Conservation (phyloP, 2,113 vertebrate species). For the Charina bottae region DNA sequence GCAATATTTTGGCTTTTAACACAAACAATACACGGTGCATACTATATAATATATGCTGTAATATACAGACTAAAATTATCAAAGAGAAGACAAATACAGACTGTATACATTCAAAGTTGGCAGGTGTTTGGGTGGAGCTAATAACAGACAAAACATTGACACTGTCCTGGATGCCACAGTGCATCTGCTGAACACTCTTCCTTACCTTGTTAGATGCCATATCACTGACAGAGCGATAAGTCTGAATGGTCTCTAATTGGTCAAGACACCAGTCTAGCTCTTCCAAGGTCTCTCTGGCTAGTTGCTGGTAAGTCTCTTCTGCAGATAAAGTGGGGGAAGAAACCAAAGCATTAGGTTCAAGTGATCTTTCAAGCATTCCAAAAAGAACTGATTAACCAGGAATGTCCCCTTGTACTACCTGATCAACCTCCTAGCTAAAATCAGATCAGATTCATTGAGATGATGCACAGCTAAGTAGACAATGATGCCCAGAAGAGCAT, state of each 20-base stretch:
- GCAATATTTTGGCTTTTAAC: background rate
- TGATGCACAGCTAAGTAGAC: background rate
- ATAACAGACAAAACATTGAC: background rate
- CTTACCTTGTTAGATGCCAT: conserved; percentile 91
- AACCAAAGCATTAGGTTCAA: background rate
- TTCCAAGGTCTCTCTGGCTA: conserved; percentile 91
- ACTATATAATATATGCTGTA: background rate
- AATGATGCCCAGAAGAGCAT: background rate
- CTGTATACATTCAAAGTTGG: background rate
- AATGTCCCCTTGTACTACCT: background rate
- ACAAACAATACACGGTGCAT: background rate
- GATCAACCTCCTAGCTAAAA: background rate
- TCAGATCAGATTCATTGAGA: background rate
- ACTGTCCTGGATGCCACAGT: background rate
- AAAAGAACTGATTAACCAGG: background rate
- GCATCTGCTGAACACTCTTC: background rate
- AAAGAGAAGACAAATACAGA: background rate
- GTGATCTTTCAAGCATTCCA: background rate
- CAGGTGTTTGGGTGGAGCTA: background rate
- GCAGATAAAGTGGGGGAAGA: background rate
- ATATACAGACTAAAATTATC: background rate
- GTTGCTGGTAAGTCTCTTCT: conserved; percentile 93
- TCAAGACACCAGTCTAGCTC: conserved; percentile 95
- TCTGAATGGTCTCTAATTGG: conserved; percentile 91
- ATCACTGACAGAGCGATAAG: conserved; percentile 91